Percentiles rank a stretch among this genome's conserved stretches.
Evolutionary conservation across 1,140 invertebrate genomes (phyloP).

Genomic region (Drosophila quadrilineata): DNA sequence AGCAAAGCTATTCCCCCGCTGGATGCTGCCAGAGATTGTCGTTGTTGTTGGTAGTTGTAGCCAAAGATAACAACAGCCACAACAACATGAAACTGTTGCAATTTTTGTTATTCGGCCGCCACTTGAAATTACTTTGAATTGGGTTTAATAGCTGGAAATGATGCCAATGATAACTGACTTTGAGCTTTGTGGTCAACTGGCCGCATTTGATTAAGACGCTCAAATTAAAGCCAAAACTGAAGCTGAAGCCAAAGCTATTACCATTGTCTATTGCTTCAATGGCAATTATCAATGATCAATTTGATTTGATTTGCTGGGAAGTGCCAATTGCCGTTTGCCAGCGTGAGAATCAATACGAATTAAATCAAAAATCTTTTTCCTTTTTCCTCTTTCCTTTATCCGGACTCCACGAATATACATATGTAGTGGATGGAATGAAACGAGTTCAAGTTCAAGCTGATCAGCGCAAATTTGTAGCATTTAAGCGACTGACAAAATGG

Average conservation of each 20-base stretch:
- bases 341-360: conserved; percentile 63
- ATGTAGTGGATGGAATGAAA: too few relatives aligned
- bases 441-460: conserved; percentile 69
- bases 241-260: too few relatives aligned
- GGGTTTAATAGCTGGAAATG: conserved; percentile 77
- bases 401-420: too few relatives aligned
- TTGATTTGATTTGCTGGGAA: conserved; percentile 52
- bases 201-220: too few relatives aligned
- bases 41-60: conserved; percentile 52
- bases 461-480: conserved; percentile 64
- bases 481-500: conserved; percentile 68
- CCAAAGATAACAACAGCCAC: conserved; percentile 34
- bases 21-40: conserved; percentile 20
- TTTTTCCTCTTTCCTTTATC: too few relatives aligned
- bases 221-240: too few relatives aligned
- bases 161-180: conserved; percentile 29
- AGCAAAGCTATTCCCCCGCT: conserved; percentile 14
- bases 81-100: conserved; percentile 5
- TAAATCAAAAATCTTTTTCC: too few relatives aligned
- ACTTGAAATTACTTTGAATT: conserved; percentile 74
- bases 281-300: conserved; percentile 71
- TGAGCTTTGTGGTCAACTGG: conserved; percentile 42
- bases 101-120: too few relatives aligned
- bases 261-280: conserved; percentile 44
- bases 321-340: conserved; percentile 61